A percentile compares a stretch with the other conserved stretches of the same genome.
Evolutionary conservation across 1,140 invertebrate species (phyloP).

Genomic region (Macrobrachium rosenbergii): DNA sequence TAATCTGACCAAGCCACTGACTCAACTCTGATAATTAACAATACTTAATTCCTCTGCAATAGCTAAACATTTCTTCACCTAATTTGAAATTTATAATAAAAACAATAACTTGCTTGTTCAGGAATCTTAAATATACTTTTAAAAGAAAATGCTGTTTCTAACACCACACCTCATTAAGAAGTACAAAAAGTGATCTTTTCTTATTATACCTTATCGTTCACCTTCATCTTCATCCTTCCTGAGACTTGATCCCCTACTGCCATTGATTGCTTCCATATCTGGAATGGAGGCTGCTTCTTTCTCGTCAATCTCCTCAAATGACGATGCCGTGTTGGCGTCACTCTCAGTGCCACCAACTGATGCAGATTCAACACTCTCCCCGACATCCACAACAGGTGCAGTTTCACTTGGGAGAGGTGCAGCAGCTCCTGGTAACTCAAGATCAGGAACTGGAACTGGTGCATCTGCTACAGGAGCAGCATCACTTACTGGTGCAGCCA

Average conservation of each 20-base stretch:
- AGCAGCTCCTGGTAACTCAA: neutral
- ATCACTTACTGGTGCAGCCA: neutral
- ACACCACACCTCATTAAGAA: neutral
- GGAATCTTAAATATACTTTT: no score
- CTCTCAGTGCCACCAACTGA: slow-evolving; percentile 52
- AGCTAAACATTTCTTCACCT: no score
- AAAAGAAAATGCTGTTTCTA: no score
- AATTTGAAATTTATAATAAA: no score
- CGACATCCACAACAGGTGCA: neutral
- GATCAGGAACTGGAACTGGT: neutral
- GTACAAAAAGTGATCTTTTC: neutral
- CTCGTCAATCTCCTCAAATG: slow-evolving; percentile 66
- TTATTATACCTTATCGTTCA: slow-evolving; percentile 34
- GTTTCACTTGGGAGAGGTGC: neutral
- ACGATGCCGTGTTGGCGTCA: slow-evolving; percentile 64
- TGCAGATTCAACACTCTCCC: slow-evolving; percentile 15
- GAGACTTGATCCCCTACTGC: neutral
- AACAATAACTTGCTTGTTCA: no score
- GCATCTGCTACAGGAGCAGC: neutral
- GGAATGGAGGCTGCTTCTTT: slow-evolving; percentile 50
- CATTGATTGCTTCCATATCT: neutral
- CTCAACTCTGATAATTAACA: no score
- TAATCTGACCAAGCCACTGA: no score
- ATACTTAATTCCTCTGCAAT: no score
- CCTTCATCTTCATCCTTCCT: slow-evolving; percentile 57